Conservation (phyloP, 2,888 invertebrate species). For the Hyles lineata region DNA sequence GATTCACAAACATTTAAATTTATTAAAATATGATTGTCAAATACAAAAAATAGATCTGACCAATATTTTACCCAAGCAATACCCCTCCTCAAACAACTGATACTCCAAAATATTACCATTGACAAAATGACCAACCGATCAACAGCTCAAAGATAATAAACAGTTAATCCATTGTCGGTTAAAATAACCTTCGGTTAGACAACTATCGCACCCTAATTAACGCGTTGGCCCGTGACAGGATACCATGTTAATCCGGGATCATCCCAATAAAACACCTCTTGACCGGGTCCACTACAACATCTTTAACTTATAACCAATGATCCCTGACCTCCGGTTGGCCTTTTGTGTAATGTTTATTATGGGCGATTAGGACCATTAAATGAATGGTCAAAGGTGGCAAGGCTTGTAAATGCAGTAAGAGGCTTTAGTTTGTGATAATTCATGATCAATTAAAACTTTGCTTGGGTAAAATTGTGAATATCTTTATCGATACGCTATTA, state of each 20-base stretch:
- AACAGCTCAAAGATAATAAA: slow-evolving; percentile 47
- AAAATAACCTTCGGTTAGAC: slow-evolving; percentile 56
- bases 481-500: no score
- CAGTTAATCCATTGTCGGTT: slow-evolving; percentile 55
- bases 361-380: slow-evolving; percentile 10
- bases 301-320: slow-evolving; percentile 43
- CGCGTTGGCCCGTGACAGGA: slow-evolving; percentile 73
- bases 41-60: no score
- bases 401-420: not conserved
- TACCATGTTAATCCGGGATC: slow-evolving; percentile 78
- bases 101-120: not conserved
- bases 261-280: slow-evolving; percentile 82
- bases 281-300: slow-evolving; percentile 57
- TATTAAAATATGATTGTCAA: no score
- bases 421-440: slow-evolving; percentile 4
- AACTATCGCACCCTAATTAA: slow-evolving; percentile 81
- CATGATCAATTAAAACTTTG: not conserved
- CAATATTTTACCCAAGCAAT: not conserved
- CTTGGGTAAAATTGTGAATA: not conserved
- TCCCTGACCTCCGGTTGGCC: slow-evolving; percentile 21
- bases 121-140: not conserved
- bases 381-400: slow-evolving; percentile 8
- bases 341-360: slow-evolving; percentile 16
- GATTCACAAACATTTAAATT: no score
- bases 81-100: not conserved